Base-by-base conservation (phyloP, 2,113 vertebrate genomes). In the Probosciger aterrimus region DNA sequence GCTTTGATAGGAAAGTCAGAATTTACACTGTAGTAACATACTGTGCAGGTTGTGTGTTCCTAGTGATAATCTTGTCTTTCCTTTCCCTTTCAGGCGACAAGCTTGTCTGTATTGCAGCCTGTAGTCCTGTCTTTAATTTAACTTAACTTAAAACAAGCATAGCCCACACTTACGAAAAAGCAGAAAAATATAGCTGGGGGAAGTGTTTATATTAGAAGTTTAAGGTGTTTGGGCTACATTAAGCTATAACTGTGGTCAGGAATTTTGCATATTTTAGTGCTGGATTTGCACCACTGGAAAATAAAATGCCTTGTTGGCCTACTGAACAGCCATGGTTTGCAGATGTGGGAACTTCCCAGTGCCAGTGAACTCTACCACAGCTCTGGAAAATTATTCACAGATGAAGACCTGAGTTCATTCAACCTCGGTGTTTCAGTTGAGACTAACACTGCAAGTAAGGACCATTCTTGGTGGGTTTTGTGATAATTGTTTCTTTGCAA, bases 271-370 rank as follows among this genome's bases (percentile, higher is more conserved):
- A 88, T 86, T 95, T 94, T 86, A 90, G 71, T 71, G 46, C 63
- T 88, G 88, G 79, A 78, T 92, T 96, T 95, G 65, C 57, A 91
- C 52, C 65, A 82, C 70, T 93, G 95, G 91, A 97, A 97, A 96
- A 82, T 84, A 71, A 95, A 95, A 95, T 44, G 50, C 30, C 39
- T 92, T 67, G 52, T 59, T 97, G 83, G 89, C 83, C 37, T 84
- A 60, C 14, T 47, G 84, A 91, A 52, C 50, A 87, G 62, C 41
- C 5, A 1, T 55, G 47, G 62, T 37, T 95, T 73, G 52, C 94
- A 97, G 62, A 92, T 83, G 77, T 84, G 80, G 77, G 65, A 84
- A 75, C 52, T 55, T 92, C 14, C 55, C 52, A 52, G 60, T 3
- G 33, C 57, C 81, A 80, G 44, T 68, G 65, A 84, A 78, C 39